Conservation (phyloP, 1,140 invertebrate genomes). For the Diuraphis noxia region DNA sequence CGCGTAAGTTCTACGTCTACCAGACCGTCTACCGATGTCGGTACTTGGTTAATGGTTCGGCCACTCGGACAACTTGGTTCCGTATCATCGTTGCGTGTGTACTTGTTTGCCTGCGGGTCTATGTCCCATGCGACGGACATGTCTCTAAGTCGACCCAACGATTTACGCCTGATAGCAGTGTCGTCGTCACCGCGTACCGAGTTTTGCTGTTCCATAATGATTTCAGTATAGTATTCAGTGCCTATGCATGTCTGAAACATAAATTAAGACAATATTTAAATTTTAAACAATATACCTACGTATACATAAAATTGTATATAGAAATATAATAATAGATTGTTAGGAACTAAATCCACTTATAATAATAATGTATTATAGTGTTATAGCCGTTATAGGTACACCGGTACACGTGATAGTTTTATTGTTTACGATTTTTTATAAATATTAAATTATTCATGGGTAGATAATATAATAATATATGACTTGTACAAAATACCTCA, state of each 20-base stretch:
- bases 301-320: no score
- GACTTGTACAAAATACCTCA: no score
- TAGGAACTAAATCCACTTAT: not conserved
- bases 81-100: slow-evolving; percentile 53
- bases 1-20: not conserved
- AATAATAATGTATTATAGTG: no score
- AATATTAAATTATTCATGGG: no score
- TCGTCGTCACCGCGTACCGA: not conserved
- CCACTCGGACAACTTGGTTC: slow-evolving; percentile 14
- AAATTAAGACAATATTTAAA: not conserved
- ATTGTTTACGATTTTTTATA: no score
- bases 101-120: slow-evolving; percentile 44
- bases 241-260: slow-evolving; percentile 14
- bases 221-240: not conserved
- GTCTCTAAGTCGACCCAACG: slow-evolving; percentile 52
- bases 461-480: no score
- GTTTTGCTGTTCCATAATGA: slow-evolving; percentile 38
- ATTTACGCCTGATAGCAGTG: slow-evolving; percentile 53
- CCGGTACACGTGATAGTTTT: no score
- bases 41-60: not conserved
- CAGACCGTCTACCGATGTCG: not conserved
- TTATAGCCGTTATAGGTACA: no score
- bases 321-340: no score
- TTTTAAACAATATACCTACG: not conserved
- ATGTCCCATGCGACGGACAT: slow-evolving; percentile 51